These are phyloP conservation scores for Ormyrus thymus DNA, from an alignment of 2,888 invertebrate species.

Conservation along the genomic window DNA sequence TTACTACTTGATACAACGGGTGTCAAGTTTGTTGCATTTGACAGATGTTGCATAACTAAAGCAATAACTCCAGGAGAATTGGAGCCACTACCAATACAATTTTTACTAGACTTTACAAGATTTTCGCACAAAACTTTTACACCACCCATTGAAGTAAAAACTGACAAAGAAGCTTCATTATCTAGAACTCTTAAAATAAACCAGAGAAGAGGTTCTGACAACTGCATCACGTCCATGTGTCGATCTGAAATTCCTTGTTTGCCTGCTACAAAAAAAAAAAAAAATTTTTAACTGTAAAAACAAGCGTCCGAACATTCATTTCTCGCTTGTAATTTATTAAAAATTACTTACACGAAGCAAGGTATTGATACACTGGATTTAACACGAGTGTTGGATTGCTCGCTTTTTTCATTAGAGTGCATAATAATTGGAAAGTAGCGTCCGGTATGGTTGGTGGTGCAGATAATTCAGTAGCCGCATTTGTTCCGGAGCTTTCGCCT, in stretches of 20 bases:
- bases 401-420: slow-evolving; percentile 85
- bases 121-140: slow-evolving; percentile 86
- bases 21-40: slow-evolving; percentile 75
- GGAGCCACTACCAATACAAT: slow-evolving; percentile 76
- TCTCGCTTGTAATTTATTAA: background rate
- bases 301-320: slow-evolving; percentile 56
- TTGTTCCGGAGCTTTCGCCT: slow-evolving; percentile 75
- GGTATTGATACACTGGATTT: slow-evolving; percentile 80
- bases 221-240: slow-evolving; percentile 76
- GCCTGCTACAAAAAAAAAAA: slow-evolving; percentile 61
- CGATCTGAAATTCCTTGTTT: slow-evolving; percentile 65
- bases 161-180: slow-evolving; percentile 83
- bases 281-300: background rate
- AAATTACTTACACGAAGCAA: slow-evolving; percentile 75
- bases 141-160: slow-evolving; percentile 86
- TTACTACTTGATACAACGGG: slow-evolving; percentile 72
- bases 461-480: slow-evolving; percentile 72
- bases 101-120: slow-evolving; percentile 78
- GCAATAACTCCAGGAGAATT: slow-evolving; percentile 76
- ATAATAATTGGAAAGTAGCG: slow-evolving; percentile 89
- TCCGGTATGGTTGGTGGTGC: slow-evolving; percentile 88
- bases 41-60: slow-evolving; percentile 80
- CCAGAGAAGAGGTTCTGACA: slow-evolving; percentile 92
- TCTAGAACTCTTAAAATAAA: slow-evolving; percentile 88
- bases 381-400: slow-evolving; percentile 86